Percentiles rank a stretch among this genome's conserved stretches.
These are phyloP conservation scores for Propsilocerus akamusi DNA, from an alignment of 1,140 invertebrate genomes.

Conservation along the genomic window DNA sequence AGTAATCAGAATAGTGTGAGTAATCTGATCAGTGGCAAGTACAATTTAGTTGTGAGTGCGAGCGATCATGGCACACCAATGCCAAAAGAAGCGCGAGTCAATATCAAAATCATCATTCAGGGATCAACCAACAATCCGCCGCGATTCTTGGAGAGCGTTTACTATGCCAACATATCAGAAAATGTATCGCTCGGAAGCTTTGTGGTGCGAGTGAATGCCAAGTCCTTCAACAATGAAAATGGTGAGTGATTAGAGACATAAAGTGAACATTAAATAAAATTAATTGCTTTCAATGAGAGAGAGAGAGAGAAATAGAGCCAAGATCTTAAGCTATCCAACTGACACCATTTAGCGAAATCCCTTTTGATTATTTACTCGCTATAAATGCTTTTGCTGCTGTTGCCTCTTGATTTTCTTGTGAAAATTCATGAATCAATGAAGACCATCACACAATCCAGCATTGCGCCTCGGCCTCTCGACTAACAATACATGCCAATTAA, in stretches of 20 bases:
- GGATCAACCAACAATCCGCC: conserved; percentile 62
- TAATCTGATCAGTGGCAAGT: conserved; percentile 26
- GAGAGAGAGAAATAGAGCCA: too few species aligned
- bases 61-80: conserved; percentile 60
- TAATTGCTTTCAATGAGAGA: too few species aligned
- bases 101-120: conserved; percentile 44
- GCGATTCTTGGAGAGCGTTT: conserved; percentile 53
- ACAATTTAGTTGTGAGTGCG: conserved; percentile 56
- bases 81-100: conserved; percentile 37
- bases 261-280: too few species aligned
- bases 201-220: conserved; percentile 57
- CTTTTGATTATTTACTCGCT: too few species aligned
- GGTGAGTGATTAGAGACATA: too few species aligned
- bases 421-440: too few species aligned
- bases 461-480: background rate
- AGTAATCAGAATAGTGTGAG: conserved; percentile 7
- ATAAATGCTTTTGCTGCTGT: too few species aligned
- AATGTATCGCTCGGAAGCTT: conserved; percentile 53
- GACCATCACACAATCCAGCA: too few species aligned
- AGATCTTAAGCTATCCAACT: too few species aligned
- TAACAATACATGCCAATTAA: background rate
- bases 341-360: too few species aligned
- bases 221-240: conserved; percentile 34
- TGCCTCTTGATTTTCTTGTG: too few species aligned
- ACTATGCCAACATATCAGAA: conserved; percentile 62